Percentiles rank a stretch among this genome's conserved stretches.
Evolutionary conservation across 1,140 invertebrate species (phyloP).

Genomic region (Bradynema listronoti): DNA sequence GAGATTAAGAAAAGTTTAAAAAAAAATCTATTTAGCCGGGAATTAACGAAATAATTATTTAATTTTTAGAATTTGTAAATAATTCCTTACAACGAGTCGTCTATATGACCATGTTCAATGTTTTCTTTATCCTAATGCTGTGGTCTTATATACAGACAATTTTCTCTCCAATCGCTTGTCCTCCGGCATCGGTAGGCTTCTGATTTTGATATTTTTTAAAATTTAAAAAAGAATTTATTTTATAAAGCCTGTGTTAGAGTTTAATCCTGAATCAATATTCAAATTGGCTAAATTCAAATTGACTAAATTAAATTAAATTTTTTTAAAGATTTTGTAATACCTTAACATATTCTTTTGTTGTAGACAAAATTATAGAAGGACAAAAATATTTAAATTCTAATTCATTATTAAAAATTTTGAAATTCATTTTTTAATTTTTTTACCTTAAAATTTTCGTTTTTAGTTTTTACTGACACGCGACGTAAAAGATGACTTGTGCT

Average conservation of each 20-base stretch:
- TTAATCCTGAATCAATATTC: no score
- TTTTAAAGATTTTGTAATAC: no score
- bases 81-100: not conserved
- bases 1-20: no score
- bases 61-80: slow-evolving; percentile 17
- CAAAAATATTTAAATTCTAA: not conserved
- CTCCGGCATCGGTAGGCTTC: slow-evolving; percentile 14
- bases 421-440: slow-evolving; percentile 4
- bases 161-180: slow-evolving; percentile 22
- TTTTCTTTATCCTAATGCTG: slow-evolving; percentile 27
- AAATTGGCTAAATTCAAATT: no score
- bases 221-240: no score
- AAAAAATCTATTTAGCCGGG: no score
- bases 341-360: no score
- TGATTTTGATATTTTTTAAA: no score
- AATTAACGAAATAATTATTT: slow-evolving; percentile 17
- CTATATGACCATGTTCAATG: slow-evolving; percentile 20
- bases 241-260: no score
- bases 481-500: slow-evolving; percentile 16
- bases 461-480: slow-evolving; percentile 21
- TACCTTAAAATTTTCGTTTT: not conserved
- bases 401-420: no score
- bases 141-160: slow-evolving; percentile 30
- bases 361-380: no score
- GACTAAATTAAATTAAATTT: no score